Base-by-base conservation (phyloP, 2,888 invertebrate species). In the Frankliniella intonsa region DNA sequence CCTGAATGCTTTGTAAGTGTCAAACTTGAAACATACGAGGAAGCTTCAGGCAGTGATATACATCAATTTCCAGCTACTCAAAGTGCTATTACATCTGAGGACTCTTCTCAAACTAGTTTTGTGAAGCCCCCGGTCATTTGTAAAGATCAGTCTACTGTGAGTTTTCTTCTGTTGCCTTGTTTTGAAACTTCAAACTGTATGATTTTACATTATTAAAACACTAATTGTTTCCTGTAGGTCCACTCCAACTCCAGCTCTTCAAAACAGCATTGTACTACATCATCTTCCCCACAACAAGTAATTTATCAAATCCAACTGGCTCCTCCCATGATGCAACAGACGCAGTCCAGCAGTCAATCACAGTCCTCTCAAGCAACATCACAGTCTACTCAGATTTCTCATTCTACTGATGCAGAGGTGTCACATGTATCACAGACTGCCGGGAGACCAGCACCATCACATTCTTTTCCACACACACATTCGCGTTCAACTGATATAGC, bases 1-100 rank as follows among this genome's bases (percentile, higher is more conserved):
- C 83, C 83, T 17, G 83, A 83, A 79, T 83, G 81, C 65, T 82
- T 82, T 79, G 83, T 83, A 19, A 82, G 82, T 62, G 83, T 83
- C 22, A 83, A 83, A 51, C 83, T 83, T 22, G 83, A 83, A 62
- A 82, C 49, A 10, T 80, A 80, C 80, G 83, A 83, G n/a, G 82
- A 82, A 50, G 50, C 22, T 25, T 76, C 69, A 10, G 11, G 69
- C 25, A 76, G 69, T 25, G 69, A 76, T 25, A 25, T 76, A 25
- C 69, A 76, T 10, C 69, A 76, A 12, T 76, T 25, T 76, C 69
- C 69, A 22, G 25, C 25, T 12, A 25, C 69, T 76, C 69, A 76
- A 76, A 76, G 25, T 25, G 25, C 69, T 19, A 7, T n/a, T 9
- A 25, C 69, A 9, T 12, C 69, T 25, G 69, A 76, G 25, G 12